Percentiles rank a stretch among this genome's conserved stretches.
These are phyloP conservation scores for Coilia nasus DNA, from an alignment of 2,797 vertebrate genomes.

Conservation along the genomic window DNA sequence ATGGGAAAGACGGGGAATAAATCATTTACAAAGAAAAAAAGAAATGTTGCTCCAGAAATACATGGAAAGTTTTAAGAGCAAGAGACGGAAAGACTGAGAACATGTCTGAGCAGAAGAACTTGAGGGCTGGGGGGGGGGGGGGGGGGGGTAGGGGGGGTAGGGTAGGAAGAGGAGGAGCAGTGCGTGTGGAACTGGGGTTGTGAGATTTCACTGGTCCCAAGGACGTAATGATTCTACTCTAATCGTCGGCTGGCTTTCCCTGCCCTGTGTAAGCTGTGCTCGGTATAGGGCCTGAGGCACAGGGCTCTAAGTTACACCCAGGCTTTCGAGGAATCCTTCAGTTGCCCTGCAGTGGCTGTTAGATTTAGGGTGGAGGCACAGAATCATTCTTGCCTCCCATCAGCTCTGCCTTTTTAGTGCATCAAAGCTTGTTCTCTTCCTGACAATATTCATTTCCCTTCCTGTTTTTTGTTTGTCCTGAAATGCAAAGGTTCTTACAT, in stretches of 20 bases:
- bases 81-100: constrained; percentile 52
- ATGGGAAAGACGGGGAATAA: not conserved
- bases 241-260: not conserved
- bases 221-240: not conserved
- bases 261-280: not conserved
- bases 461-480: not conserved
- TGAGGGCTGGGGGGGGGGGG: not conserved
- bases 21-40: not conserved
- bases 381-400: not conserved
- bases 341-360: not conserved
- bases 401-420: not conserved
- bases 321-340: not conserved
- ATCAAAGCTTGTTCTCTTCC: not conserved
- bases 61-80: constrained; percentile 22
- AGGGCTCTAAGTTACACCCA: not conserved
- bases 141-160: not conserved
- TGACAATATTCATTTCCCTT: not conserved
- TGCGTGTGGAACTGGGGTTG: not conserved
- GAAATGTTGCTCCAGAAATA: not conserved
- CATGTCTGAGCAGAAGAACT: constrained; percentile 44
- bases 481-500: no score
- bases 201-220: constrained; percentile 5
- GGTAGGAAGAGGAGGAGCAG: no score
- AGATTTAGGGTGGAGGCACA: not conserved
- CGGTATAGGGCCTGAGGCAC: not conserved